Conservation (phyloP, 2,113 vertebrate genomes). For the Mus musculus region DNA sequence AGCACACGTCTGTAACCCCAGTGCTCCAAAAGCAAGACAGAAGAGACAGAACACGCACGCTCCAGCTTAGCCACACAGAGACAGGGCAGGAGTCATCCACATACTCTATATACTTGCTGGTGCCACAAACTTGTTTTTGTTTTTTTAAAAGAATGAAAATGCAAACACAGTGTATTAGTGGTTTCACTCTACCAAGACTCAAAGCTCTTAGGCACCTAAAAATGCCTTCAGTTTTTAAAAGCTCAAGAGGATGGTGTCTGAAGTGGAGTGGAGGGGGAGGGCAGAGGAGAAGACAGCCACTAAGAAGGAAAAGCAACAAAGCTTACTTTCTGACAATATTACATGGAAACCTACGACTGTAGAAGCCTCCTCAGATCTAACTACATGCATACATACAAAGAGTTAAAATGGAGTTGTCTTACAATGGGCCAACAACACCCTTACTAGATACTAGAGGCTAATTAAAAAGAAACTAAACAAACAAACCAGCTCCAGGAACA, state of each 20-base stretch:
- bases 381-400: not conserved
- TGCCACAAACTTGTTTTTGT: not conserved
- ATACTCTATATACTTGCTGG: not conserved
- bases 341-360: not conserved
- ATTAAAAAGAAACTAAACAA: too few species aligned
- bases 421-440: not conserved
- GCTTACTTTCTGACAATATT: not conserved
- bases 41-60: not conserved
- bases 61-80: not conserved
- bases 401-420: not conserved
- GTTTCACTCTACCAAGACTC: not conserved
- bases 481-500: not conserved
- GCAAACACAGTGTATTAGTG: not conserved
- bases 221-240: not conserved
- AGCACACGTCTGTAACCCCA: not conserved
- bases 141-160: not conserved
- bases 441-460: not conserved
- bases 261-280: not conserved
- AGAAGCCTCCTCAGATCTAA: not conserved
- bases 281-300: not conserved
- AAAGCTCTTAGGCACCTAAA: conserved; percentile 17
- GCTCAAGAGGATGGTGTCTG: not conserved
- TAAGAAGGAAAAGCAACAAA: not conserved
- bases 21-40: not conserved
- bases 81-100: not conserved